Base-by-base conservation (phyloP, 2,888 invertebrate species). In the Apodemia duryi region DNA sequence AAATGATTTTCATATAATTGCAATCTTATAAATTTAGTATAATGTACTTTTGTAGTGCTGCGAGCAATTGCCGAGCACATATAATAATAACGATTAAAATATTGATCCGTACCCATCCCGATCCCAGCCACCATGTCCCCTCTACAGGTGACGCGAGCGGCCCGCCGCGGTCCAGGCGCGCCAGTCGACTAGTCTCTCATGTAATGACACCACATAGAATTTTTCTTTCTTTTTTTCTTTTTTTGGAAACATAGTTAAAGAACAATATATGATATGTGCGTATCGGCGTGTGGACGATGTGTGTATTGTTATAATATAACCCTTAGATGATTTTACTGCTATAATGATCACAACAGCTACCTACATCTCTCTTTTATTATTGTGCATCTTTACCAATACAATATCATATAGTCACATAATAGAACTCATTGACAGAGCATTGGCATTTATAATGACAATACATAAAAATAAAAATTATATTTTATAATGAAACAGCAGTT, bases 201-300 rank as follows among this genome's bases (percentile, higher is more conserved):
- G 90, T 90, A 90, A 90, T 86, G 84, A 86, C 79, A 85, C 81
- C 82, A 83, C 77, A 87, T 84, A 89, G 86, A 88, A 84, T 83
- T 81, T 80, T 83, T 79, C 80, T 81, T 86, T 84, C 79, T 81
- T 85, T 84, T 85, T 85, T 82, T 78, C 77, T 78, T 82, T 83
- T 87, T 90, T 90, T 85, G 83, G 80, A 86, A 84, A 83, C 81
- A 84, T 86, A 88, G 86, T 81, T 65, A 81, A 82, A 82, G 79
- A 86, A 78, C 73, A 80, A 83, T 84, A 82, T 85, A 89, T 91
- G 89, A 91, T 91, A 90, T 91, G 91, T 91, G 91, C 90, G 90
- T 89, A 88, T 84, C 84, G 82, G 83, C 83, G 90, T 89, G 88
- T 90, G 89, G 84, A 86, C 85, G 82, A 87, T 88, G 87, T 86